Conservation (phyloP, 2,888 invertebrate species). For the Petrolisthes cinctipes region DNA sequence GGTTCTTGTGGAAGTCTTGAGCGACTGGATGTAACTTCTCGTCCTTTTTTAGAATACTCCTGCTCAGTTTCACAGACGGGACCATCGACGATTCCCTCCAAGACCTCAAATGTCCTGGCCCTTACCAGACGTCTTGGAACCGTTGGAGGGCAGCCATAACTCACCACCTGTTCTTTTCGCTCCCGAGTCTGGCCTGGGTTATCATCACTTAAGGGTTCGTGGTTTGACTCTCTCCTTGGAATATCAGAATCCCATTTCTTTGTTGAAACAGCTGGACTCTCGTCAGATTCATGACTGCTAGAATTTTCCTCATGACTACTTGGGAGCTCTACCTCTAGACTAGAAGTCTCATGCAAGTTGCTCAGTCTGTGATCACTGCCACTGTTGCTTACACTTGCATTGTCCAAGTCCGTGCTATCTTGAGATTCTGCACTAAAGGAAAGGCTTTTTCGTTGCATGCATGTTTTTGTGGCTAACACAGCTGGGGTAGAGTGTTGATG, state of each 20-base stretch:
- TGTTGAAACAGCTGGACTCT: constrained; percentile 25
- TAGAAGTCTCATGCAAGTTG: constrained; percentile 57
- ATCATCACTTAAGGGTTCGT: not conserved
- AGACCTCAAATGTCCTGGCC: constrained; percentile 52
- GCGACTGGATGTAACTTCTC: not conserved
- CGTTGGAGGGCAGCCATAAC: not conserved
- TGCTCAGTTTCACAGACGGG: not conserved
- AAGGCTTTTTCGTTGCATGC: constrained; percentile 42
- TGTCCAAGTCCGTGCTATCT: constrained; percentile 44
- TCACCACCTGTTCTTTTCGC: constrained; percentile 9
- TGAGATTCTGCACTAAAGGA: constrained; percentile 52
- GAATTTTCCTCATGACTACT: constrained; percentile 61
- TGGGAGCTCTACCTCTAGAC: constrained; percentile 59
- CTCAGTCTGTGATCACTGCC: constrained; percentile 47
- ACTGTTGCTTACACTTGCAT: constrained; percentile 44
- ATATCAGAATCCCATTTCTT: constrained; percentile 8
- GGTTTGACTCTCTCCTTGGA: not conserved
- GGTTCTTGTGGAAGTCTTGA: constrained; percentile 1
- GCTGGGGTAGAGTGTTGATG: constrained; percentile 22
- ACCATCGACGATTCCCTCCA: constrained; percentile 35
- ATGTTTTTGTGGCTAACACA: constrained; percentile 31
- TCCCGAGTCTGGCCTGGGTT: not conserved
- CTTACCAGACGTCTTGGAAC: constrained; percentile 45
- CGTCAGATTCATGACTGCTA: constrained; percentile 58
- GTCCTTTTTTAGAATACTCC: not conserved